These are phyloP conservation scores for Anarrhichthys ocellatus DNA, from an alignment of 2,113 vertebrate genomes.

Conservation along the genomic window DNA sequence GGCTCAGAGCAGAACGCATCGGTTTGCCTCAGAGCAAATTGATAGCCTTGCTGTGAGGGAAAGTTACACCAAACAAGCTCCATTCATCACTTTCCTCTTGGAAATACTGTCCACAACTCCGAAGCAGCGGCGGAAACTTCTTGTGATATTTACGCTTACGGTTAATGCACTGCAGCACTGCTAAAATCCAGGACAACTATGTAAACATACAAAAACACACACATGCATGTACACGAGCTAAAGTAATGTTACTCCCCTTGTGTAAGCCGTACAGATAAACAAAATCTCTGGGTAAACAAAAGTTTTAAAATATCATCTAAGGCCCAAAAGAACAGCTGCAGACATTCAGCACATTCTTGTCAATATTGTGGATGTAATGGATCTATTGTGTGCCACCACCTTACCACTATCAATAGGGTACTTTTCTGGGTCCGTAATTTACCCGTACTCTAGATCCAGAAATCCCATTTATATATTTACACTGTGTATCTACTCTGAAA, in stretches of 20 bases:
- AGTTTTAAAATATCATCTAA: not conserved
- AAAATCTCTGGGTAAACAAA: not conserved
- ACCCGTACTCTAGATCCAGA: not conserved
- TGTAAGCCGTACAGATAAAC: slow-evolving; percentile 11
- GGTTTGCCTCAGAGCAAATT: slow-evolving; percentile 56
- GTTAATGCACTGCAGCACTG: slow-evolving; percentile 24
- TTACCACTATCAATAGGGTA: not conserved
- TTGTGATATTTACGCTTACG: slow-evolving; percentile 41
- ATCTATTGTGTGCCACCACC: not conserved
- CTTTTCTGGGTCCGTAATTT: not conserved
- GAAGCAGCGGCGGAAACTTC: slow-evolving; percentile 34
- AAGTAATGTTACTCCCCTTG: slow-evolving; percentile 4
- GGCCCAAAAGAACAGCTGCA: not conserved
- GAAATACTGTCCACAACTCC: slow-evolving; percentile 48
- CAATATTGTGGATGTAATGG: not conserved
- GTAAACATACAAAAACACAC: slow-evolving; percentile 47
- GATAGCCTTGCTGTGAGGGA: slow-evolving; percentile 55
- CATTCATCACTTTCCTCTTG: slow-evolving; percentile 56
- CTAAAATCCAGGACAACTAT: slow-evolving; percentile 31
- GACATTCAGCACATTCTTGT: not conserved
- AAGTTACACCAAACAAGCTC: slow-evolving; percentile 59
- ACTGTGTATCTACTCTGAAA: not conserved
- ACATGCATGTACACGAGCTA: slow-evolving; percentile 15
- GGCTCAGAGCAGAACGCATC: slow-evolving; percentile 48
- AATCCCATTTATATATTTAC: not conserved